A percentile compares a stretch with the other conserved stretches of the same genome.
Conservation (phyloP, 2,797 vertebrate genomes). For the Leucoraja ocellata region DNA sequence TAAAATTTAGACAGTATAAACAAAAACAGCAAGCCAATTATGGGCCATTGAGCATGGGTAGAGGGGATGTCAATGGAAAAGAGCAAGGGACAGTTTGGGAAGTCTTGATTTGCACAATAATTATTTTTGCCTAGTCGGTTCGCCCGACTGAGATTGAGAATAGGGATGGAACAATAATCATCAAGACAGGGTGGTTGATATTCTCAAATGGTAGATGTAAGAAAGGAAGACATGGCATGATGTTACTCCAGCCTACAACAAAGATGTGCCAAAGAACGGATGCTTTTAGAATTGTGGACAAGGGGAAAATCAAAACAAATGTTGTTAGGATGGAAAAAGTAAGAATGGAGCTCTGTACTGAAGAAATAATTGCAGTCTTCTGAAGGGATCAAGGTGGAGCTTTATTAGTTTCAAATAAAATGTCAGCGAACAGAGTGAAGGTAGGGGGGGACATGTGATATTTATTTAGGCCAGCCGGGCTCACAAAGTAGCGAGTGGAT, state of each 20-base stretch:
- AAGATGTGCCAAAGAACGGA: not conserved
- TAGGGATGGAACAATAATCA: not conserved
- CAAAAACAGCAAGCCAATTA: not conserved
- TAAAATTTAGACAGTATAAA: not conserved
- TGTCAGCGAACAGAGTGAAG: not conserved
- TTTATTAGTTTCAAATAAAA: not conserved
- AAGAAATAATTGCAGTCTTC: not conserved
- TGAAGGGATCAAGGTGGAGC: not conserved
- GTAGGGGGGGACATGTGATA: not conserved
- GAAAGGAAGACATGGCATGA: not conserved
- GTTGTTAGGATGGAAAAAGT: not conserved
- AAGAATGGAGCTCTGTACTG: not conserved
- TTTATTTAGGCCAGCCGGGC: not conserved
- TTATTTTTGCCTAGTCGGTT: too few species aligned
- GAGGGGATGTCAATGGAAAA: not conserved
- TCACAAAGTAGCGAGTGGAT: not conserved
- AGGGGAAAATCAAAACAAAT: not conserved
- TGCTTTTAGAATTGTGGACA: not conserved
- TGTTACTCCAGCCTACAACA: not conserved
- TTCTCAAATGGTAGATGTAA: not conserved
- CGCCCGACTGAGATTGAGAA: not conserved
- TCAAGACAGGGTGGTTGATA: not conserved
- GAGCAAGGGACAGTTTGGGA: not conserved
- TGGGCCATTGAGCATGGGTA: not conserved
- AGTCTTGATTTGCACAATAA: not conserved